Evolutionary conservation across 2,113 vertebrate species (phyloP).

Genomic region (Grus americana): DNA sequence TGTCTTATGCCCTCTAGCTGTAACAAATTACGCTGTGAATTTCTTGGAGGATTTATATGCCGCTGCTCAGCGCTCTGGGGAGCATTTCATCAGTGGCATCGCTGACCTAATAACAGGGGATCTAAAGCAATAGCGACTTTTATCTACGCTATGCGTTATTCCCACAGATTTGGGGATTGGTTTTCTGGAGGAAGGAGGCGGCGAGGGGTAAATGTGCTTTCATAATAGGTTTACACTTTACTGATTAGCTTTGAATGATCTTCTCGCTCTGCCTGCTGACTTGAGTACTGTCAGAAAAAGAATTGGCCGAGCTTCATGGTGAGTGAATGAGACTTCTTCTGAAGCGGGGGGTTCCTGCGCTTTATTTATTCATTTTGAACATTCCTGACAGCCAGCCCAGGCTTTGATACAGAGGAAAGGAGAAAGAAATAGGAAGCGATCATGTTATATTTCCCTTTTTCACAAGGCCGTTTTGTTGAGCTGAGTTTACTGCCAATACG

Average conservation of each 20-base stretch:
- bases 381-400: constrained; percentile 29
- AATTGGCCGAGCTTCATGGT: constrained; percentile 19
- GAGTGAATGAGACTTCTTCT: constrained; percentile 37
- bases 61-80: neutral
- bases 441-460: constrained; percentile 10
- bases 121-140: constrained; percentile 38
- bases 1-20: constrained; percentile 6
- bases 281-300: constrained; percentile 21
- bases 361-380: constrained; percentile 39
- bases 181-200: constrained; percentile 12
- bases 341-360: neutral
- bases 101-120: constrained; percentile 38
- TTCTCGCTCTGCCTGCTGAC: constrained; percentile 56
- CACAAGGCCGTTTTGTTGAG: constrained; percentile 28
- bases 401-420: constrained; percentile 24
- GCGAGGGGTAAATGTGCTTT: constrained; percentile 46
- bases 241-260: constrained; percentile 64
- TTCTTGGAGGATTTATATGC: constrained; percentile 44
- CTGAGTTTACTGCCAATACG: neutral
- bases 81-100: neutral
- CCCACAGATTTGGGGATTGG: constrained; percentile 26
- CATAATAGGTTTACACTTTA: constrained; percentile 60
- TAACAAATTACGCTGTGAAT: neutral
- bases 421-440: constrained; percentile 40
- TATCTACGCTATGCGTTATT: neutral